A percentile compares a stretch with the other conserved stretches of the same genome.
These are phyloP conservation scores for Napeogenes inachia DNA, from an alignment of 2,888 invertebrate species.

Conservation along the genomic window DNA sequence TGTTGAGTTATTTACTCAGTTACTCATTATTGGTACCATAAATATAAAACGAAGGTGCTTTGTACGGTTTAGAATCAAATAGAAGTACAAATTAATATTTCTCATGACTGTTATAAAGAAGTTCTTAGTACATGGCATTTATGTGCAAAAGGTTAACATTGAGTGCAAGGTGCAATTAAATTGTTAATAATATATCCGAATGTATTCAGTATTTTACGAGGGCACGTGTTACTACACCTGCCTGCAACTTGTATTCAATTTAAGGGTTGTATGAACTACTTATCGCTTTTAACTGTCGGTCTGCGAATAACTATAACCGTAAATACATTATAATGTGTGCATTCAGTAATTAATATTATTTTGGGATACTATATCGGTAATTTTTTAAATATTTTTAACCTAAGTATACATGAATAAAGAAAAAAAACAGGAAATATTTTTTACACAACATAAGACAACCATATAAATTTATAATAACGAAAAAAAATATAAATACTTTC, in stretches of 20 bases:
- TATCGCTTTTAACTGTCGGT: slow-evolving; percentile 15
- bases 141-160: slow-evolving; percentile 27
- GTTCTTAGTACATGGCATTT: slow-evolving; percentile 1
- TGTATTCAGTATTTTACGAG: slow-evolving; percentile 25
- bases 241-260: slow-evolving; percentile 18
- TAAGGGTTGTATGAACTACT: slow-evolving; percentile 17
- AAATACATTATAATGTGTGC: background rate
- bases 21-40: too few species aligned
- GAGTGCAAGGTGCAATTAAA: slow-evolving; percentile 30
- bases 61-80: too few species aligned
- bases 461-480: background rate
- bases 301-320: background rate
- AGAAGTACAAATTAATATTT: too few species aligned
- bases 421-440: too few species aligned
- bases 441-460: too few species aligned
- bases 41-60: too few species aligned
- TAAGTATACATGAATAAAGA: background rate
- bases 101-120: too few species aligned
- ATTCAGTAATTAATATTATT: too few species aligned
- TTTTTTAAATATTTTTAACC: background rate
- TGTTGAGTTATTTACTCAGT: too few species aligned
- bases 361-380: background rate
- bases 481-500: background rate
- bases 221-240: slow-evolving; percentile 29
- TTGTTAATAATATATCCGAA: slow-evolving; percentile 27